Base-by-base conservation (phyloP, 1,140 invertebrate species). In the Manduca sexta region DNA sequence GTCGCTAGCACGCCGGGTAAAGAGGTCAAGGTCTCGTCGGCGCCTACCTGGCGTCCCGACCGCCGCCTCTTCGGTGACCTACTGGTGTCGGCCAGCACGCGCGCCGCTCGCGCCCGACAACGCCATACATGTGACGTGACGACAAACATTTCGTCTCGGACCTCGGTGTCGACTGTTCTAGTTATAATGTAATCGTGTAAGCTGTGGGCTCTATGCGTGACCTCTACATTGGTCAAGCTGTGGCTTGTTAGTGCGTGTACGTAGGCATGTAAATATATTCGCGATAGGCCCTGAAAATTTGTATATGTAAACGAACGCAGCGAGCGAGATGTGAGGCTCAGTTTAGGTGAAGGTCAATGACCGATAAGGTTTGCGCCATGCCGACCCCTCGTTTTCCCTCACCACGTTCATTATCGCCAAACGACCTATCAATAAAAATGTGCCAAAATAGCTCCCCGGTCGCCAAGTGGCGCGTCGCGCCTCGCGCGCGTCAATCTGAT, bases 291-390 rank as follows among this genome's bases (percentile, higher is more conserved):
- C 68, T 68, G 61, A 75, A 72, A 70, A 61, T 72, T 64, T 45
- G 58, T 67, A 61, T 60, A 69, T 66, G 56, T 64, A 66, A 64
- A 58, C 63, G 67, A 60, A 62, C 69, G 52, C 52, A 54, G 52
- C 51, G 58, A 64, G 62, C 61, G 74, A 75, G 75, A 78, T 81
- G 72, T 69, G 80, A 70, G 80, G 77, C 80, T 76, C 80, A 52
- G 64, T 79, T 76, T 80, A 84, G 80, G 80, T 80, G 69, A 81
- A 81, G 80, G 75, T 81, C 74, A 73, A 71, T 78, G 80, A 78
- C 80, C 75, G 80, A 84, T 84, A 84, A 84, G 71, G 70, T 70
- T 73, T 53, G 65, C 67, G 73, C 60, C 57, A 60, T 56, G 58
- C 61, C 74, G 65, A 74, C 66, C 69, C 69, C 63, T 64, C 47